These are phyloP conservation scores for Brachionus calyciflorus DNA, from an alignment of 1,140 invertebrate species.

Conservation along the genomic window DNA sequence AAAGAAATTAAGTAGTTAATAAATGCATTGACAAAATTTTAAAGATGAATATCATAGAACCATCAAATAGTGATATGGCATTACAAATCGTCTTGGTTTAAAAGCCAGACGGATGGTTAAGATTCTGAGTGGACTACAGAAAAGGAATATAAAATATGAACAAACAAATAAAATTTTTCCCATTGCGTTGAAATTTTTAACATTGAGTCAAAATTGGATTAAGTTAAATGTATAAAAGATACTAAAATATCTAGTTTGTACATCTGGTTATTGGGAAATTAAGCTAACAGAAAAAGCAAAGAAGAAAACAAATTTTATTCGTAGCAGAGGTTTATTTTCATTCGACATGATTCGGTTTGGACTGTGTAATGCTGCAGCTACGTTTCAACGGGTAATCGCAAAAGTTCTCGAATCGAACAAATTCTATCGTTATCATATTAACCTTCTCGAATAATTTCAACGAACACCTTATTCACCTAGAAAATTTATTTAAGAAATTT, in stretches of 20 bases:
- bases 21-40: too few relatives aligned
- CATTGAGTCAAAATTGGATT: slow-evolving; percentile 25
- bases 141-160: slow-evolving; percentile 23
- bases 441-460: slow-evolving; percentile 14
- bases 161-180: slow-evolving; percentile 5
- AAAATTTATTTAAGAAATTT: slow-evolving; percentile 53
- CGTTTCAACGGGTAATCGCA: slow-evolving; percentile 63
- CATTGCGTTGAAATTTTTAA: not conserved
- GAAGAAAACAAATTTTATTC: slow-evolving; percentile 55
- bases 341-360: too few relatives aligned
- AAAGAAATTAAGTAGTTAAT: too few relatives aligned
- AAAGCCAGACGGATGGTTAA: too few relatives aligned
- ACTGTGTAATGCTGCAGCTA: slow-evolving; percentile 57
- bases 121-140: not conserved
- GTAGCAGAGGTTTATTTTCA: too few relatives aligned
- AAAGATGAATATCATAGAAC: too few relatives aligned
- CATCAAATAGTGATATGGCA: too few relatives aligned
- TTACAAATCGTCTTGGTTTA: too few relatives aligned
- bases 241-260: not conserved
- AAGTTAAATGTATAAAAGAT: too few relatives aligned
- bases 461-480: slow-evolving; percentile 52
- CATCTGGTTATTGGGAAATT: slow-evolving; percentile 48
- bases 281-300: slow-evolving; percentile 47
- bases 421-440: slow-evolving; percentile 1
- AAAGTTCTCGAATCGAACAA: not conserved